A percentile compares a stretch with the other conserved stretches of the same genome.
Conservation (phyloP, 2,888 invertebrate genomes). For the Cantharis flavilabris region DNA sequence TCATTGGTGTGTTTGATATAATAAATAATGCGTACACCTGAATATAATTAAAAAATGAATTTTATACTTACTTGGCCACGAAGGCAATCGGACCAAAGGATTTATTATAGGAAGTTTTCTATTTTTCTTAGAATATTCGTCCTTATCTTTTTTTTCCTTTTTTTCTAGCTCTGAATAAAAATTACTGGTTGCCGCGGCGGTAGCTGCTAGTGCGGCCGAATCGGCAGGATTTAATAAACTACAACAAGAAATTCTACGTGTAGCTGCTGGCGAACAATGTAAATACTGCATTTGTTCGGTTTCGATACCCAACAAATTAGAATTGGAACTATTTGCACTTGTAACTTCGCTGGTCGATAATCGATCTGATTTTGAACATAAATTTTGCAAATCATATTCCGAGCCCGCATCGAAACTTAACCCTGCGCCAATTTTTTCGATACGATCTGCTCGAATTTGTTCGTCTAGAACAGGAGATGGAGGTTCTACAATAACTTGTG, state of each 20-base stretch:
- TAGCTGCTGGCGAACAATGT: conserved; percentile 81
- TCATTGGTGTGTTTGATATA: conserved; percentile 11
- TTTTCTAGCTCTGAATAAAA: conserved; percentile 56
- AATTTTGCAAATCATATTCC: conserved; percentile 47
- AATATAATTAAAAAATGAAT: conserved; percentile 5
- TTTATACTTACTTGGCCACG: conserved; percentile 76
- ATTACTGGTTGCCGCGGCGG: conserved; percentile 64
- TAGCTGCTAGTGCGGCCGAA: conserved; percentile 64
- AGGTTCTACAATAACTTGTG: conserved; percentile 75
- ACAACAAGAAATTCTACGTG: conserved; percentile 88
- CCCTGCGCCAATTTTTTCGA: conserved; percentile 49
- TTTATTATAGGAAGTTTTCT: conserved; percentile 86
- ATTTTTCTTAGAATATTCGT: conserved; percentile 60
- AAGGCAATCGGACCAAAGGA: conserved; percentile 82
- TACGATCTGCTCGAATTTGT: conserved; percentile 48
- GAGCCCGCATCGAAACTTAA: conserved; percentile 47
- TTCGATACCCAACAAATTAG: conserved; percentile 65
- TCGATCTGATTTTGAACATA: conserved; percentile 47
- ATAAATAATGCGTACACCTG: background rate
- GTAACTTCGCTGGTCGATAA: conserved; percentile 49
- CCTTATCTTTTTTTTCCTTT: conserved; percentile 50
- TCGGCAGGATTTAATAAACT: conserved; percentile 81
- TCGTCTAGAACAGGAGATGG: conserved; percentile 74
- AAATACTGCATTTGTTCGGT: conserved; percentile 66
- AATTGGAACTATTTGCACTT: conserved; percentile 59